phyloP scores from a whole-genome alignment of 2,113 vertebrate genomes.

The Carollia perspicillata region DNA sequence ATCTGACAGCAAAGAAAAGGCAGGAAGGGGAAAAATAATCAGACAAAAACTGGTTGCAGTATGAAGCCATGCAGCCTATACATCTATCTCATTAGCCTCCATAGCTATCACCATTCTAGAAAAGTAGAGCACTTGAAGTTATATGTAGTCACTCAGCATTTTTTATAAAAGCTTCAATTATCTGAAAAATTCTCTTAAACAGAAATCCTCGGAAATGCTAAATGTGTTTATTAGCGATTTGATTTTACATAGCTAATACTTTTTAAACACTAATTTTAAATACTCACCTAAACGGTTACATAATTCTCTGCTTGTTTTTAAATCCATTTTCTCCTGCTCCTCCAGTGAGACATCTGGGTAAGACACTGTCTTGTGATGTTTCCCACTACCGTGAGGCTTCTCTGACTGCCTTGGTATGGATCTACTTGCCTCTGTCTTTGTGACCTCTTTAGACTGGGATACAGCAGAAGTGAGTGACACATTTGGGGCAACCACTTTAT shows the following conservation, averaged over 20 bases:
- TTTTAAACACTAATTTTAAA: background rate
- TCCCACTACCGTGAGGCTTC: constrained; percentile 85
- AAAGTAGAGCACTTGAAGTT: background rate
- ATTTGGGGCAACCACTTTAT: constrained; percentile 97
- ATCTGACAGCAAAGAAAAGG: background rate
- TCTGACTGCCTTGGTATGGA: constrained; percentile 84
- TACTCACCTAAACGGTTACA: constrained; percentile 79
- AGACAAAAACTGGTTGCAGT: background rate
- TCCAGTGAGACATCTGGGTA: constrained; percentile 85
- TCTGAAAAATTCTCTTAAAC: background rate
- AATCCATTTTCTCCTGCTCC: constrained; percentile 84
- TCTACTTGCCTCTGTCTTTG: constrained; percentile 86
- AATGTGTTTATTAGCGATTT: background rate
- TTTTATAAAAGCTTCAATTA: constrained; percentile 30
- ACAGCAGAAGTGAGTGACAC: constrained; percentile 88
- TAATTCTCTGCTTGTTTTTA: constrained; percentile 78
- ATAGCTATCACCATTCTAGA: background rate
- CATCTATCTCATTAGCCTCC: background rate
- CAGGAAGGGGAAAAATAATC: background rate
- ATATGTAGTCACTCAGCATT: background rate
- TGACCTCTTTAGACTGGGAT: constrained; percentile 82
- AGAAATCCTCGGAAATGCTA: constrained; percentile 35
- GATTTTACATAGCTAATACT: background rate
- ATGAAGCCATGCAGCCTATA: background rate
- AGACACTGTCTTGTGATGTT: constrained; percentile 80